These are phyloP conservation scores for Melanotaenia parkinsoni DNA, from an alignment of 2,797 vertebrate genomes.

Conservation along the genomic window DNA sequence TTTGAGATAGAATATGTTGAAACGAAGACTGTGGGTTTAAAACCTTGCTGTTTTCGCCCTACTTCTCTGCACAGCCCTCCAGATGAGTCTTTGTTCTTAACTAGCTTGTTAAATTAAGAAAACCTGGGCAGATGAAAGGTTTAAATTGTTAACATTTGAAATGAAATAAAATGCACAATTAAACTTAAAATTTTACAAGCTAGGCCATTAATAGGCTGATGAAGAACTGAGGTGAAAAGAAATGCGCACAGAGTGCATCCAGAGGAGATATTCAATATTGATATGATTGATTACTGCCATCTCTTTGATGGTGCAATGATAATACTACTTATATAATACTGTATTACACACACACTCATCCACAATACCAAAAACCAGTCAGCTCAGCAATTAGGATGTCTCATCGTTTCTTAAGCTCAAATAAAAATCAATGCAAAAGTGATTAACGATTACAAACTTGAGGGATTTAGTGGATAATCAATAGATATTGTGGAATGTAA, in stretches of 20 bases:
- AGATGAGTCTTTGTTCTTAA: slow-evolving; percentile 14
- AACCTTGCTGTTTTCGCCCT: slow-evolving; percentile 59
- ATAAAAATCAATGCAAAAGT: slow-evolving; percentile 10
- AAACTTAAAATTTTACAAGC: neutral
- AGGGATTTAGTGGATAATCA: too few relatives aligned
- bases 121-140: slow-evolving; percentile 1
- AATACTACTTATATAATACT: too few relatives aligned
- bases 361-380: neutral
- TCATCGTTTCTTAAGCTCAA: neutral
- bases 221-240: neutral
- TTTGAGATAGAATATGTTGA: slow-evolving; percentile 50
- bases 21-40: slow-evolving; percentile 53
- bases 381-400: neutral
- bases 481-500: neutral
- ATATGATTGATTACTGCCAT: neutral
- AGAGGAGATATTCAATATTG: neutral
- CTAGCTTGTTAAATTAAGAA: slow-evolving; percentile 11
- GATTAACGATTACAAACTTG: neutral
- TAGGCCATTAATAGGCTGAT: neutral
- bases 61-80: slow-evolving; percentile 45
- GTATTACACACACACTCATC: neutral
- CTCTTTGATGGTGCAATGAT: neutral
- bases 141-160: neutral
- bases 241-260: neutral
- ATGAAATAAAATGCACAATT: neutral